These are phyloP conservation scores for Halocaridina rubra DNA, from an alignment of 2,888 invertebrate species.

Conservation along the genomic window DNA sequence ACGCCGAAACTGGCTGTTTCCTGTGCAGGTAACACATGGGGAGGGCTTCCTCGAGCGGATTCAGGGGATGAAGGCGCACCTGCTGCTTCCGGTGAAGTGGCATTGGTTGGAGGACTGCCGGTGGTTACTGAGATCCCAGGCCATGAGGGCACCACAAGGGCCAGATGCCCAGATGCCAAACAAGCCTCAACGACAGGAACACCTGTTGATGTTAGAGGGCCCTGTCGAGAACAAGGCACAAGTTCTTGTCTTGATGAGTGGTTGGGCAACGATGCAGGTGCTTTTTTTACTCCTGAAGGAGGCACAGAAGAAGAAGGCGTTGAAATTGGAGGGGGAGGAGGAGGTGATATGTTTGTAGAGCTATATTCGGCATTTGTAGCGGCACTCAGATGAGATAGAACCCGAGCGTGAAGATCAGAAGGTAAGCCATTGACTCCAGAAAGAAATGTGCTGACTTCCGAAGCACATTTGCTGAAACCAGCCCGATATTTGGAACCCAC, in stretches of 20 bases:
- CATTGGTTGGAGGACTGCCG: slow-evolving; percentile 15
- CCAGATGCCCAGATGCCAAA: slow-evolving; percentile 20
- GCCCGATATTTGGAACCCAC: slow-evolving; percentile 69
- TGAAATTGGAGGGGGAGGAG: no score
- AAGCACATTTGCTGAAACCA: slow-evolving; percentile 88
- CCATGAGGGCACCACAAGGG: slow-evolving; percentile 33
- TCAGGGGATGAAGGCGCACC: slow-evolving; percentile 47
- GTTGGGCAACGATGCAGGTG: not conserved
- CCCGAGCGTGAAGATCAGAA: slow-evolving; percentile 38
- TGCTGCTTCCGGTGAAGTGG: slow-evolving; percentile 32
- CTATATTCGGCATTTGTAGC: not conserved
- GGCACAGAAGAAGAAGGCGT: not conserved
- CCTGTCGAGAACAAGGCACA: not conserved
- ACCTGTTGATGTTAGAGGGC: not conserved
- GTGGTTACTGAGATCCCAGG: slow-evolving; percentile 11
- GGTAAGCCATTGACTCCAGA: slow-evolving; percentile 34
- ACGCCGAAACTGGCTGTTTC: not conserved
- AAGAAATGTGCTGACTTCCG: slow-evolving; percentile 80
- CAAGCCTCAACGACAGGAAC: slow-evolving; percentile 4
- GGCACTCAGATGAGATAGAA: slow-evolving; percentile 36
- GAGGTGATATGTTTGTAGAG: not conserved
- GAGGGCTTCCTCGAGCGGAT: slow-evolving; percentile 34
- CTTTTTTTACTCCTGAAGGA: not conserved
- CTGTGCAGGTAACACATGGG: not conserved
- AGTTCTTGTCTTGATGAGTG: not conserved